phyloP scores from a whole-genome alignment of 2,888 invertebrate species.

The Entomobrya proxima region DNA sequence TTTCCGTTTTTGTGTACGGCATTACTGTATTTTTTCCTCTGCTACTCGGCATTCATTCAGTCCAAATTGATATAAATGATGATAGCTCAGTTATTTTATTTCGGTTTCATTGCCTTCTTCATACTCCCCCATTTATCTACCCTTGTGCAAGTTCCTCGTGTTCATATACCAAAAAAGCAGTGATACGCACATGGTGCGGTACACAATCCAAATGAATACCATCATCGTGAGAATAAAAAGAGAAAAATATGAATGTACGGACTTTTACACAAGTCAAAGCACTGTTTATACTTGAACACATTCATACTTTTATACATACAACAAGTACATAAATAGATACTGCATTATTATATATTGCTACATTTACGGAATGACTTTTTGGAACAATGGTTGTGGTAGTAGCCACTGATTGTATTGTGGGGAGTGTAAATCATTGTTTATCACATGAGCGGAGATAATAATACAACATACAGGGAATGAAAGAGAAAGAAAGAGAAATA shows the following conservation, averaged over 20 bases:
- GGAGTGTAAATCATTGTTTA: slow-evolving; percentile 73
- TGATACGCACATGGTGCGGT: background rate
- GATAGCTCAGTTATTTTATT: slow-evolving; percentile 72
- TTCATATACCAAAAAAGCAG: background rate
- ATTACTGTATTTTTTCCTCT: slow-evolving; percentile 10
- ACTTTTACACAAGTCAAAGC: background rate
- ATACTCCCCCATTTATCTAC: slow-evolving; percentile 24
- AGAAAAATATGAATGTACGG: background rate
- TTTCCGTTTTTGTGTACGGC: background rate
- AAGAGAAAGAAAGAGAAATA: slow-evolving; percentile 62
- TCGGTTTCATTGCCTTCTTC: slow-evolving; percentile 68
- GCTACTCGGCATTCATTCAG: slow-evolving; percentile 52
- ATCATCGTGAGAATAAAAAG: slow-evolving; percentile 19
- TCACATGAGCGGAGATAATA: slow-evolving; percentile 67
- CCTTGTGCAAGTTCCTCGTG: background rate
- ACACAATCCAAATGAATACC: background rate
- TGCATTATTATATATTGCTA: background rate
- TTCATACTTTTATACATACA: background rate
- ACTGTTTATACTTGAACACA: background rate
- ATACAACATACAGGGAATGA: slow-evolving; percentile 55
- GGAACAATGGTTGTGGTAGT: slow-evolving; percentile 37
- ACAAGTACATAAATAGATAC: background rate
- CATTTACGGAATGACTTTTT: slow-evolving; percentile 19
- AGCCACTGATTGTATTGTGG: slow-evolving; percentile 59
- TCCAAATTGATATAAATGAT: slow-evolving; percentile 75